Percentiles rank a stretch among this genome's conserved stretches.
Evolutionary conservation across 1,140 invertebrate species (phyloP).

Genomic region (Gonatopus flavifemur): DNA sequence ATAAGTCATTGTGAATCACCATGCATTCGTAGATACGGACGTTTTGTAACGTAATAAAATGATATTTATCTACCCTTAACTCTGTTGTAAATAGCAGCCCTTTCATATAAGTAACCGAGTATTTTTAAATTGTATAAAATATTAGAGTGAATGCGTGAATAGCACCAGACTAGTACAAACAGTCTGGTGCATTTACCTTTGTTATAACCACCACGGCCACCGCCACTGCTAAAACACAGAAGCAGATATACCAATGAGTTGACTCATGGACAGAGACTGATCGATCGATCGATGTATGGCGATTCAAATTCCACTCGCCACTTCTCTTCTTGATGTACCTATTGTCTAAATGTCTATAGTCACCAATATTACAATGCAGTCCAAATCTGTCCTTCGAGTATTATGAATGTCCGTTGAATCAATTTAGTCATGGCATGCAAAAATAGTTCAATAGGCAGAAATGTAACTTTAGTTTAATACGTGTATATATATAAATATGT

Average conservation of each 20-base stretch:
- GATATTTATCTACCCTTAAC: slow-evolving; percentile 19
- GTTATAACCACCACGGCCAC: slow-evolving; percentile 82
- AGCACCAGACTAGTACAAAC: slow-evolving; percentile 64
- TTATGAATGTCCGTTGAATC: slow-evolving; percentile 53
- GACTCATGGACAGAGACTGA: slow-evolving; percentile 63
- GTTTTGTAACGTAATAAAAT: too few relatives aligned
- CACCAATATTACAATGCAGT: slow-evolving; percentile 49
- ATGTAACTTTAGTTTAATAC: too few relatives aligned
- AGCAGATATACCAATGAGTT: slow-evolving; percentile 64
- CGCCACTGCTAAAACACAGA: slow-evolving; percentile 82
- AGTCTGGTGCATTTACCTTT: slow-evolving; percentile 81
- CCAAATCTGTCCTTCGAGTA: slow-evolving; percentile 42
- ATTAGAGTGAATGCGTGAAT: slow-evolving; percentile 70
- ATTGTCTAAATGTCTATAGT: slow-evolving; percentile 63
- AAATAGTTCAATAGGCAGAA: too few relatives aligned
- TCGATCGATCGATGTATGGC: slow-evolving; percentile 69
- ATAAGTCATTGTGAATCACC: too few relatives aligned
- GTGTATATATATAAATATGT: too few relatives aligned
- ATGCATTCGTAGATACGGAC: too few relatives aligned
- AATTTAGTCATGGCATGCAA: slow-evolving; percentile 33
- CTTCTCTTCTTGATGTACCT: slow-evolving; percentile 64
- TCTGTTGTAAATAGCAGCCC: slow-evolving; percentile 49
- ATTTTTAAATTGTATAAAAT: slow-evolving; percentile 60
- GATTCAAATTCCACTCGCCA: slow-evolving; percentile 64
- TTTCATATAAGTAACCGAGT: slow-evolving; percentile 59